These are phyloP conservation scores for Phrynosoma platyrhinos DNA, from an alignment of 2,113 vertebrate species.

Conservation along the genomic window DNA sequence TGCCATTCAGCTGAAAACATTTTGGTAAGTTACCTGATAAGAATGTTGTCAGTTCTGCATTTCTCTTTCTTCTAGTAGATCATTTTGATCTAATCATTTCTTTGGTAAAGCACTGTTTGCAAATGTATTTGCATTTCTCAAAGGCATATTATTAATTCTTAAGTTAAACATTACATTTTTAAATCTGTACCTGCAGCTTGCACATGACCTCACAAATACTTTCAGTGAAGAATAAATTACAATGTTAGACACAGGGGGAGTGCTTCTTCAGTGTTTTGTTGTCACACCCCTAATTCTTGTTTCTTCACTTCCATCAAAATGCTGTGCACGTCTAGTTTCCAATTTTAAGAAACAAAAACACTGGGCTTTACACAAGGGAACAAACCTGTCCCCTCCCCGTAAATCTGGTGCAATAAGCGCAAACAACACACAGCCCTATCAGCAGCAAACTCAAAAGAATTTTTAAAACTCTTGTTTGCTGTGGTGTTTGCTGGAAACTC, in stretches of 20 bases:
- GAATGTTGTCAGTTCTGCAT: neutral
- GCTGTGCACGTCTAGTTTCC: neutral
- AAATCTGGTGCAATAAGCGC: too few species aligned
- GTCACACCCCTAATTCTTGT: neutral
- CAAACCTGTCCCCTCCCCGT: too few species aligned
- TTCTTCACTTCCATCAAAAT: neutral
- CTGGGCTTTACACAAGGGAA: too few species aligned
- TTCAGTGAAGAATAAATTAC: neutral
- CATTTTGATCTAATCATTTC: conserved; percentile 13
- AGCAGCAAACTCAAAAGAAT: too few species aligned
- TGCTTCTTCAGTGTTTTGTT: neutral
- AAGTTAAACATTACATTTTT: conserved; percentile 20
- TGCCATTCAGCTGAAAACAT: neutral
- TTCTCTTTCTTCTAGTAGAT: neutral
- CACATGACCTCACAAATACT: neutral
- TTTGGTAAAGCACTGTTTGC: conserved; percentile 33
- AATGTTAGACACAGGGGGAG: neutral
- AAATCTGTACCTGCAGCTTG: neutral
- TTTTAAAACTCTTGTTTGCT: too few species aligned
- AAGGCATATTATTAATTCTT: neutral
- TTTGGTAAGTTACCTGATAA: conserved; percentile 7
- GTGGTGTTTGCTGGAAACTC: too few species aligned
- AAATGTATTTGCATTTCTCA: conserved; percentile 31
- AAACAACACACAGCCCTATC: too few species aligned
- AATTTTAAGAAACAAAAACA: neutral